phyloP scores from a whole-genome alignment of 2,797 vertebrate species.

The Halcyon leucocephala region DNA sequence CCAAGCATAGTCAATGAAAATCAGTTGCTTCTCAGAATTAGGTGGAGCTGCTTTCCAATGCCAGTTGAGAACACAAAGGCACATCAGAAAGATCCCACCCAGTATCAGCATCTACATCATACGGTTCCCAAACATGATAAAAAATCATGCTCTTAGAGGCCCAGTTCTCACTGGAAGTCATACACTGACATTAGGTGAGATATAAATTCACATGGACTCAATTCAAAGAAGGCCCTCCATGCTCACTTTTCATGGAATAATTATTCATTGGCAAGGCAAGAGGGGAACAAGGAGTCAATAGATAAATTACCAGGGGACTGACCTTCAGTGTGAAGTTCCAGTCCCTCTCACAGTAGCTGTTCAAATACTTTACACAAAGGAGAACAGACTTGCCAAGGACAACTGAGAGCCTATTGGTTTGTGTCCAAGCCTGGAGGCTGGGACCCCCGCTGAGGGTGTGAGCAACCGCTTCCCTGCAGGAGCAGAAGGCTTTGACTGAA shows the following conservation, averaged over 20 bases:
- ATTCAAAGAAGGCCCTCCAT: background rate
- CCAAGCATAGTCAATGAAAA: background rate
- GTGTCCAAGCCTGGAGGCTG: background rate
- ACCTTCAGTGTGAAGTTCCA: background rate
- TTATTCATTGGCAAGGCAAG: background rate
- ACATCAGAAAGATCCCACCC: background rate
- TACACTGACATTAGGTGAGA: background rate
- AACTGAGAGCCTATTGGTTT: background rate
- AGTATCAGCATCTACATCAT: background rate
- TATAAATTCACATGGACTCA: background rate
- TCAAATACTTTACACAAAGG: background rate
- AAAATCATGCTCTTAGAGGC: background rate
- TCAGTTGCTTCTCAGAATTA: background rate
- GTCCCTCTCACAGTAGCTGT: background rate
- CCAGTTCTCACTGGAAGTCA: background rate
- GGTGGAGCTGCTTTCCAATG: accelerated
- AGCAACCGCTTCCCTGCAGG: background rate
- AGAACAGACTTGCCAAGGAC: background rate
- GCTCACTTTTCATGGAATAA: background rate
- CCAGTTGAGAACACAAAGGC: background rate
- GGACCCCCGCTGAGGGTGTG: background rate
- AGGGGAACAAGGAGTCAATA: background rate
- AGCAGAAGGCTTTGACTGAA: background rate
- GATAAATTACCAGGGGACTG: background rate
- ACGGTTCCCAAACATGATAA: background rate